phyloP scores from a whole-genome alignment of 2,113 vertebrate genomes.

The Erpornis zantholeuca region DNA sequence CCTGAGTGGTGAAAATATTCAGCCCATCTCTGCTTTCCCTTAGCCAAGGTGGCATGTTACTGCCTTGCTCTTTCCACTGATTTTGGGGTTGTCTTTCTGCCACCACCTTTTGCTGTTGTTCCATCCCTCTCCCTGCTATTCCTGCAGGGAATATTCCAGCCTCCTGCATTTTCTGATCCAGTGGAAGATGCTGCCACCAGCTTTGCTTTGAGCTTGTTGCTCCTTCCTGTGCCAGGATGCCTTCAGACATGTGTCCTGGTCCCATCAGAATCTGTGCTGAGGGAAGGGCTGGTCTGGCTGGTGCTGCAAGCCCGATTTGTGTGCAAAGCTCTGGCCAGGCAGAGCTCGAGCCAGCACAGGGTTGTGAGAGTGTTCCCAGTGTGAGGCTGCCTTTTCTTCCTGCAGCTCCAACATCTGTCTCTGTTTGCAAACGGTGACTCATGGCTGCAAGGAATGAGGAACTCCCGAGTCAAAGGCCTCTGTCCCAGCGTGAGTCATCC shows the following conservation, averaged over 20 bases:
- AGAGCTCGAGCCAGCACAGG: not conserved
- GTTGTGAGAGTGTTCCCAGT: not conserved
- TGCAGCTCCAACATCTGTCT: not conserved
- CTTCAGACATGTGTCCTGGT: not conserved
- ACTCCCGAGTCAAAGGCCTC: not conserved
- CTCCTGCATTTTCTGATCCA: not conserved
- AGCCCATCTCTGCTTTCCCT: not conserved
- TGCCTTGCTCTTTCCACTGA: not conserved
- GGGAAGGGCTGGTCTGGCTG: not conserved
- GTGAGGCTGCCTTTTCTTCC: not conserved
- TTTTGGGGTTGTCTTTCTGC: not conserved
- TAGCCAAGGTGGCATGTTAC: not conserved
- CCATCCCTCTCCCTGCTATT: not conserved
- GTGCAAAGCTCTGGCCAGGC: not conserved
- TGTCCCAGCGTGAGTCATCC: not conserved
- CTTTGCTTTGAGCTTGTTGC: not conserved
- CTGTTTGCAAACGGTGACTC: not conserved
- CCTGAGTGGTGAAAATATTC: not conserved
- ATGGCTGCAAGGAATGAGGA: conserved; percentile 7
- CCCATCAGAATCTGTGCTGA: not conserved
- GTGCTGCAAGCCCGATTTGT: not conserved
- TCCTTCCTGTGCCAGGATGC: not conserved
- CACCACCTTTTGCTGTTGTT: not conserved
- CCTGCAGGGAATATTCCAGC: not conserved
- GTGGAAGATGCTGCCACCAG: not conserved